These are phyloP conservation scores for Bufo bufo DNA, from an alignment of 2,113 vertebrate species.

Conservation along the genomic window DNA sequence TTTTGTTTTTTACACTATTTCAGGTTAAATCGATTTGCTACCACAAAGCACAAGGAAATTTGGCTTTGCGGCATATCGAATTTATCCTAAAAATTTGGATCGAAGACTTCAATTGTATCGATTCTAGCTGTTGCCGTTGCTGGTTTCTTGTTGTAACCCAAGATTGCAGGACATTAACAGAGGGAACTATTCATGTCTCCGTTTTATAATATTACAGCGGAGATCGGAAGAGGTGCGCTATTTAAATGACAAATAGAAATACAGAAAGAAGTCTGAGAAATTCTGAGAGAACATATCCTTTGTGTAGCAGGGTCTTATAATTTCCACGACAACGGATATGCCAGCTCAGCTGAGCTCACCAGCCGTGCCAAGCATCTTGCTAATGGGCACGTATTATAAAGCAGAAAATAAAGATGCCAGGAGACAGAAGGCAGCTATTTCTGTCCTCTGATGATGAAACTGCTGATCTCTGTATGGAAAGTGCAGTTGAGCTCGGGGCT, in stretches of 20 bases:
- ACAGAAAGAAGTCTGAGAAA: neutral
- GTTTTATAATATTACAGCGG: neutral
- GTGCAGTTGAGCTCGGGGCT: neutral
- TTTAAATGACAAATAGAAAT: neutral
- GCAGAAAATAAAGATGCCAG: slow-evolving; percentile 25
- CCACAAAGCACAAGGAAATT: too few relatives aligned
- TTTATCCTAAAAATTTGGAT: too few relatives aligned
- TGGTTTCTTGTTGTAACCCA: neutral
- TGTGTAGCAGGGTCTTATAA: neutral
- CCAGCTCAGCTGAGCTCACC: slow-evolving; percentile 1
- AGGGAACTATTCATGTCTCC: too few relatives aligned
- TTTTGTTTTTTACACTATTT: too few relatives aligned
- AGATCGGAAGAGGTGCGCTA: neutral
- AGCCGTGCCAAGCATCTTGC: slow-evolving; percentile 38
- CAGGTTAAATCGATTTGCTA: too few relatives aligned
- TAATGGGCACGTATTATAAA: slow-evolving; percentile 45
- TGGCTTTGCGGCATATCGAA: too few relatives aligned
- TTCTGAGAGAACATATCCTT: neutral
- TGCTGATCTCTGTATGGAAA: slow-evolving; percentile 13
- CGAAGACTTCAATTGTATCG: too few relatives aligned
- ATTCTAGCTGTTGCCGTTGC: too few relatives aligned
- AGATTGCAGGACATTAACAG: neutral
- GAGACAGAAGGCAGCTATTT: slow-evolving; percentile 15
- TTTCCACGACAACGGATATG: slow-evolving; percentile 27
- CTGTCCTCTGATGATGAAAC: slow-evolving; percentile 39